Percentiles rank a stretch among this genome's conserved stretches.
Evolutionary conservation across 1,140 invertebrate species (phyloP).

Genomic region (Drosophila kohkoa): DNA sequence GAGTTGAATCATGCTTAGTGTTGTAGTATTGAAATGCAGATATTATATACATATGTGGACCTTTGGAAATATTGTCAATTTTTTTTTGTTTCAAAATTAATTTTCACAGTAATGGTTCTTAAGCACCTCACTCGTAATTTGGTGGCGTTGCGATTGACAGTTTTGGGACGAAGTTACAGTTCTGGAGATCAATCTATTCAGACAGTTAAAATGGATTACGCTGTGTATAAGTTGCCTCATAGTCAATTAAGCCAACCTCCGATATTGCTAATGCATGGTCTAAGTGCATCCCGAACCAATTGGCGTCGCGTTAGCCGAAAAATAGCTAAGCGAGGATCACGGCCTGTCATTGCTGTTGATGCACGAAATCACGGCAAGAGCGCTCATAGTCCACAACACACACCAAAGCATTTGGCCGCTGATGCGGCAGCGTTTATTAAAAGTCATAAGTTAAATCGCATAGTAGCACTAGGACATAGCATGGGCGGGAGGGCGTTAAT

Average conservation of each 20-base stretch:
- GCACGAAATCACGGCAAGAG: conserved; percentile 96
- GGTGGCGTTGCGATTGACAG: not conserved
- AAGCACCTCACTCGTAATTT: too few species aligned
- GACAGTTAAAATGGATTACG: conserved; percentile 31
- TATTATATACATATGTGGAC: too few species aligned
- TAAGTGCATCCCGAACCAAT: conserved; percentile 92
- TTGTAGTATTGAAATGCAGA: too few species aligned
- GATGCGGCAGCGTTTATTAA: conserved; percentile 85
- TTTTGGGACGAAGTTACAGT: not conserved
- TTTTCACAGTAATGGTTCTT: too few species aligned
- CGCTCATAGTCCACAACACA: conserved; percentile 89
- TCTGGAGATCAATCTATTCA: not conserved
- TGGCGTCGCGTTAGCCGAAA: conserved; percentile 86
- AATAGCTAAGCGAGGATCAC: conserved; percentile 20
- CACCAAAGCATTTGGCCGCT: conserved; percentile 89
- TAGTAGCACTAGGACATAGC: conserved; percentile 40
- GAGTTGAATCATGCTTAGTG: too few species aligned
- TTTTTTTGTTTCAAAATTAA: too few species aligned
- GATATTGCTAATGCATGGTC: conserved; percentile 92
- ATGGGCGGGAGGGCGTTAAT: conserved; percentile 48
- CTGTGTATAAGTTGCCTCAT: conserved; percentile 24
- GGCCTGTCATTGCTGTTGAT: conserved; percentile 90
- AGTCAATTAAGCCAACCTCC: conserved; percentile 84
- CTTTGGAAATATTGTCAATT: too few species aligned
- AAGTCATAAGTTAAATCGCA: conserved; percentile 9